phyloP scores from a whole-genome alignment of 2,113 vertebrate genomes.

The Pollimyrus isidori region DNA sequence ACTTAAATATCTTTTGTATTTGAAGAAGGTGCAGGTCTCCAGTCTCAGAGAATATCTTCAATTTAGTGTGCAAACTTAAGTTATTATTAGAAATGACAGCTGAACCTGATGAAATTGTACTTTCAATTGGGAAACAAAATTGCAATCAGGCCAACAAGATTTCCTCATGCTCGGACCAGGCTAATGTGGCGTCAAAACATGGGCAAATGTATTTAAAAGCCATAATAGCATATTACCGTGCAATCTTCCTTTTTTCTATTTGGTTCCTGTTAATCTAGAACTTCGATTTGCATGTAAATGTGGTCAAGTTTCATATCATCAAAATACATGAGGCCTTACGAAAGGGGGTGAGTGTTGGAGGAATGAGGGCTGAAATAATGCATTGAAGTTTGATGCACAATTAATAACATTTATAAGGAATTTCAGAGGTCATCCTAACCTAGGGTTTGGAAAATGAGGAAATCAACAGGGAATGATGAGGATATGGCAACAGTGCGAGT shows the following conservation, averaged over 20 bases:
- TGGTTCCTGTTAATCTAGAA: slow-evolving; percentile 97
- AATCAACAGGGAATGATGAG: slow-evolving; percentile 82
- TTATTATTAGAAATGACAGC: slow-evolving; percentile 99
- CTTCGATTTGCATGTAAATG: slow-evolving; percentile 99
- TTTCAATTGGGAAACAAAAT: slow-evolving; percentile 99
- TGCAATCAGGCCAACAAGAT: slow-evolving; percentile 97
- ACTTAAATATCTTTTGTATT: slow-evolving; percentile 23
- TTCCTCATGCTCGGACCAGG: slow-evolving; percentile 85
- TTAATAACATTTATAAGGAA: slow-evolving; percentile 91
- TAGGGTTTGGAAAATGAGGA: slow-evolving; percentile 71
- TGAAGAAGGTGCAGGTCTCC: slow-evolving; percentile 56
- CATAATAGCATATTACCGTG: slow-evolving; percentile 94
- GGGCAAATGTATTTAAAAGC: slow-evolving; percentile 99
- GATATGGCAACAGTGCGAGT: slow-evolving; percentile 71
- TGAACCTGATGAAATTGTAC: slow-evolving; percentile 99
- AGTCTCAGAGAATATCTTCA: slow-evolving; percentile 73
- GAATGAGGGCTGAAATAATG: slow-evolving; percentile 67
- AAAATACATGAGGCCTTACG: slow-evolving; percentile 89
- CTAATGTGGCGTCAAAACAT: slow-evolving; percentile 90
- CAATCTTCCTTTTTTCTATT: slow-evolving; percentile 75
- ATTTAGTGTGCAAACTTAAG: slow-evolving; percentile 85
- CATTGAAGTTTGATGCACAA: slow-evolving; percentile 90
- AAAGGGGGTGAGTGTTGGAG: slow-evolving; percentile 33
- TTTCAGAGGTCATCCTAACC: slow-evolving; percentile 83
- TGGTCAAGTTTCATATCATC: slow-evolving; percentile 99